Base-by-base conservation (phyloP, 1,140 invertebrate genomes). In the Condylostylus longicornis region DNA sequence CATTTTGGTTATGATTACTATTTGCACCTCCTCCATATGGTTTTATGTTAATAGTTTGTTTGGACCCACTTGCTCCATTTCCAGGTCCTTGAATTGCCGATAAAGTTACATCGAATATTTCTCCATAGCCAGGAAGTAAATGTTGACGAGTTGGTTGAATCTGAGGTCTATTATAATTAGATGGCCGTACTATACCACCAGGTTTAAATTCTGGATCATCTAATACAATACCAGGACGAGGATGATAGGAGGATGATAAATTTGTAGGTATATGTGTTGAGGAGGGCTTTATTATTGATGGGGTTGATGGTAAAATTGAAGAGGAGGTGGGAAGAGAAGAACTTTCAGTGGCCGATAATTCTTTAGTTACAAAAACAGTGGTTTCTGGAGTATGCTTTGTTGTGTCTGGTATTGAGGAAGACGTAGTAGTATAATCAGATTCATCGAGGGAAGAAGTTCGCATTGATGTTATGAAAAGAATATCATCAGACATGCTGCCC, bases 91-190 rank as follows among this genome's bases (percentile, higher is more conserved):
- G 84, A 34, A 86, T 77, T 4, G 83, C 85, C 0, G 82, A 85
- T 1, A 90, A 77, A 0, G 84, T 86, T 0, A 90, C 75, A 47
- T 90, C 84, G 51, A 90, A 88, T 18, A 86, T 78, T 50, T 90
- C 83, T 4, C 82, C 80, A 40, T 70, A 69, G 0, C 66, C 67
- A 0, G 53, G 53, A 1, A 64, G 67, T 20, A 63, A 45, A 33
- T 58, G 49, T 29, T 52, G 51, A 8, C 49, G 39, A 1, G 51
- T 61, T 13, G 57, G 55, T 19, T 58, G 54, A 41, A 51, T 54
- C 22, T 59, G 50, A 5, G 63, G 66, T 41, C 9, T 5, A 9
- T 15, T 14, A 27, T 42, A 39, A 25, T 25, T 43, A 3, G 37
- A 34, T 3, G 51, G 62, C 42, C 50, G 66, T 32, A 53, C 65